Conservation (phyloP, 2,888 invertebrate species). For the Rhagonycha lutea region DNA sequence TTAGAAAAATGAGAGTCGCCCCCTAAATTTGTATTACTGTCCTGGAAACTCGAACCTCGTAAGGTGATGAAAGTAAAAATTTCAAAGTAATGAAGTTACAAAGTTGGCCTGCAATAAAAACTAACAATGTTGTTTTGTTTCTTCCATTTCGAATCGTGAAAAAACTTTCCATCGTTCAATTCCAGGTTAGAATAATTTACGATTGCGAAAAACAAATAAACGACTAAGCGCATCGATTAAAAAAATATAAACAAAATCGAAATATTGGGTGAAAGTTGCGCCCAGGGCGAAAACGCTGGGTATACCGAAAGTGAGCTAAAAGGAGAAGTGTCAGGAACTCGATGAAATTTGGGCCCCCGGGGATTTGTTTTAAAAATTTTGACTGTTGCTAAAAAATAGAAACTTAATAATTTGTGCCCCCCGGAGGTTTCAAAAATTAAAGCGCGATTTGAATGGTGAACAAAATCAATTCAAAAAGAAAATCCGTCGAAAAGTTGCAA, state of each 20-base stretch:
- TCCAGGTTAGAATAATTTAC: neutral
- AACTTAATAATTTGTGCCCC: neutral
- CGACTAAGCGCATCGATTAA: neutral
- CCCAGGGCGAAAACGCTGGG: neutral
- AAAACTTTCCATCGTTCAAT: neutral
- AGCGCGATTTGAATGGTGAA: neutral
- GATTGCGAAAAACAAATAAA: neutral
- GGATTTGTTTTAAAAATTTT: neutral
- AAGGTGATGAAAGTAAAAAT: neutral
- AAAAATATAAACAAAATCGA: neutral
- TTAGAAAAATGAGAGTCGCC: neutral
- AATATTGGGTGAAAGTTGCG: neutral
- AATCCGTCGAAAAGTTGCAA: neutral
- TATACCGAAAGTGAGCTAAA: neutral
- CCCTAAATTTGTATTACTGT: neutral
- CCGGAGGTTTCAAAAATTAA: neutral
- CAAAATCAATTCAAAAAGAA: neutral
- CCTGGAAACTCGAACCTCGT: neutral
- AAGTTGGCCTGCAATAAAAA: neutral
- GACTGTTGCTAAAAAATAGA: neutral
- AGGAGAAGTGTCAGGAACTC: neutral
- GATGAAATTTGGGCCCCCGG: neutral
- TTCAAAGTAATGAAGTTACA: neutral
- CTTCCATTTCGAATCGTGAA: neutral
- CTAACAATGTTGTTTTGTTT: neutral